Evolutionary conservation across 2,888 invertebrate species (phyloP).

Genomic region (Tetragonula carbonaria): DNA sequence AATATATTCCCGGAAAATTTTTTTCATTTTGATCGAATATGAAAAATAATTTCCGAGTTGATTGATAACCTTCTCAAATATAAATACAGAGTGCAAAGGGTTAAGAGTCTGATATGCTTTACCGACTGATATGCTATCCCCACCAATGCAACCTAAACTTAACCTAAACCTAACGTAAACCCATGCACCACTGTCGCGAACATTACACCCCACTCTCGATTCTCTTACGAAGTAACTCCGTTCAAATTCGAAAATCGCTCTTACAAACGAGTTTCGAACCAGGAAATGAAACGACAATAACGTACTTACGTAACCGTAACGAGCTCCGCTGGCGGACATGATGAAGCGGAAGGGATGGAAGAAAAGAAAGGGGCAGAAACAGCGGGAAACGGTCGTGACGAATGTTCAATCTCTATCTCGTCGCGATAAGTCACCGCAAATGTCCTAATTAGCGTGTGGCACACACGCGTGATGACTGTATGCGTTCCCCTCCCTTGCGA

Average conservation of each 20-base stretch:
- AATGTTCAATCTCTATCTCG: slow-evolving; percentile 65
- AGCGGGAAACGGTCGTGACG: slow-evolving; percentile 48
- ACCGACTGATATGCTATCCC: too few relatives aligned
- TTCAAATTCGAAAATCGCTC: neutral
- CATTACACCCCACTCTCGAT: neutral
- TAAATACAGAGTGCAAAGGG: too few relatives aligned
- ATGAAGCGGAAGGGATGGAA: neutral
- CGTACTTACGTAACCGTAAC: too few relatives aligned
- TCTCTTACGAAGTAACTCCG: neutral
- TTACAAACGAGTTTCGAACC: neutral
- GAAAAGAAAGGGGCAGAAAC: slow-evolving; percentile 36
- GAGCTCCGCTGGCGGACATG: slow-evolving; percentile 5
- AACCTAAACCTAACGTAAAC: too few relatives aligned
- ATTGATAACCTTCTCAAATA: too few relatives aligned
- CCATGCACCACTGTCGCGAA: neutral
- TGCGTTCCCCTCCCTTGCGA: slow-evolving; percentile 39
- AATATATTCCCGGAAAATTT: too few relatives aligned
- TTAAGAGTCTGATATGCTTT: too few relatives aligned
- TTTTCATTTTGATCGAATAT: too few relatives aligned
- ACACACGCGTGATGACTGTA: slow-evolving; percentile 18
- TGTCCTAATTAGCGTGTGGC: slow-evolving; percentile 63
- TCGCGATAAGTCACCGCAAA: slow-evolving; percentile 66
- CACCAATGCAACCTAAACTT: neutral
- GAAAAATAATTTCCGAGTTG: too few relatives aligned
- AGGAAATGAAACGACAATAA: neutral